A percentile compares a stretch with the other conserved stretches of the same genome.
Evolutionary conservation across 1,140 invertebrate species (phyloP).

Genomic region (Drosophila kikkawai): DNA sequence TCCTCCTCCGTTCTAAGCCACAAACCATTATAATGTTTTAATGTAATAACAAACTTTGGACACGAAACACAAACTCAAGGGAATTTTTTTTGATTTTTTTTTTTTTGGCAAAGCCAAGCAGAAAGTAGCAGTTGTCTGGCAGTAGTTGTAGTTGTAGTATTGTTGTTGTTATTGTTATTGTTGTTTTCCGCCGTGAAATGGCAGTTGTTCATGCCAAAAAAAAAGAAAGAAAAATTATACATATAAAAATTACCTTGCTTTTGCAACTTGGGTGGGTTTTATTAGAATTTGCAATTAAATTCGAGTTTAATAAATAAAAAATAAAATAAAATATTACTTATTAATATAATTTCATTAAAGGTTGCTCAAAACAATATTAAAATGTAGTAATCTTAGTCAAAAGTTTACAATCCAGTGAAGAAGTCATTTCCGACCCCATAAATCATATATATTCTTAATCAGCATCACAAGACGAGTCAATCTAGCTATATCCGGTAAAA

Average conservation of each 20-base stretch:
- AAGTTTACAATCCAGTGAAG: no score
- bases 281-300: neutral
- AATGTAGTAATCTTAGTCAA: no score
- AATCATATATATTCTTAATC: no score
- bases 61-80: slow-evolving; percentile 40
- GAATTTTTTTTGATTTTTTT: slow-evolving; percentile 8
- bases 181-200: slow-evolving; percentile 7
- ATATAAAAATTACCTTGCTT: neutral
- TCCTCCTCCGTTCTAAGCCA: slow-evolving; percentile 23
- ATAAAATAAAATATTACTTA: no score
- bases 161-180: neutral
- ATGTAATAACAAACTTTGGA: slow-evolving; percentile 67
- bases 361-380: no score
- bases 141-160: neutral
- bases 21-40: slow-evolving; percentile 64
- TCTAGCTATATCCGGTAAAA: no score
- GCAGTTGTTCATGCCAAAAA: slow-evolving; percentile 13
- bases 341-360: no score
- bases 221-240: no score
- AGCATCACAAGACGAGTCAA: no score
- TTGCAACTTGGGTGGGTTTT: neutral
- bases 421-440: no score
- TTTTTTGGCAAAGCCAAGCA: slow-evolving; percentile 16
- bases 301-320: neutral
- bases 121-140: slow-evolving; percentile 13